Conservation (phyloP, 2,888 invertebrate genomes). For the Synanthedon tipuliformis region DNA sequence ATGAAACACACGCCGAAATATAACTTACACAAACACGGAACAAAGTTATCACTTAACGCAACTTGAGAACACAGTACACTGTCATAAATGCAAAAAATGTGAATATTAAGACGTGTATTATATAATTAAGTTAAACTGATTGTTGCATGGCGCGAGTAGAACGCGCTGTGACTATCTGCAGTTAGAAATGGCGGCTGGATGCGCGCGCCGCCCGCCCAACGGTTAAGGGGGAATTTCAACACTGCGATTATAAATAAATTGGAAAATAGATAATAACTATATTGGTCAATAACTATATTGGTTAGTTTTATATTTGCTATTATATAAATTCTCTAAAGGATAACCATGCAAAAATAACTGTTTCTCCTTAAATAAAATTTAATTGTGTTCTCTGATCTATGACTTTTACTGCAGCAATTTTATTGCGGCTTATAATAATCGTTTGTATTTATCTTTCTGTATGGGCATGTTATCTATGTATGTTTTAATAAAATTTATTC, state of each 20-base stretch:
- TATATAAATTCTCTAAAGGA: too few relatives aligned
- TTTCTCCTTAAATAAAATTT: too few relatives aligned
- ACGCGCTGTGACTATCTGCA: slow-evolving; percentile 56
- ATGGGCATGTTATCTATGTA: too few relatives aligned
- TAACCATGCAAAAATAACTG: too few relatives aligned
- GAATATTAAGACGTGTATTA: slow-evolving; percentile 21
- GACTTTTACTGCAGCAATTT: too few relatives aligned
- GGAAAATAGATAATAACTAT: neutral
- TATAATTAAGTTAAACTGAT: slow-evolving; percentile 30
- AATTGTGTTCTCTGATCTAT: too few relatives aligned
- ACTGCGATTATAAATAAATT: slow-evolving; percentile 5
- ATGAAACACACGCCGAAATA: neutral
- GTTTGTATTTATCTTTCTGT: too few relatives aligned
- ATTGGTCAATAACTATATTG: too few relatives aligned
- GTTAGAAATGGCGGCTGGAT: slow-evolving; percentile 55
- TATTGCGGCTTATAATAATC: too few relatives aligned
- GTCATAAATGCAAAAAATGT: neutral
- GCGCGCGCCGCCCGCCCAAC: slow-evolving; percentile 64
- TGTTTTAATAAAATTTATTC: too few relatives aligned
- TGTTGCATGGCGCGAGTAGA: slow-evolving; percentile 42
- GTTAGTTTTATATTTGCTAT: too few relatives aligned
- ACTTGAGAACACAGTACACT: neutral
- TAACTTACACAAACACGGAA: neutral
- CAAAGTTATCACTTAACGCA: neutral
- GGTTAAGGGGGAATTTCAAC: slow-evolving; percentile 22